Evolutionary conservation across 2,888 invertebrate species (phyloP).

Genomic region (Oligia latruncula): DNA sequence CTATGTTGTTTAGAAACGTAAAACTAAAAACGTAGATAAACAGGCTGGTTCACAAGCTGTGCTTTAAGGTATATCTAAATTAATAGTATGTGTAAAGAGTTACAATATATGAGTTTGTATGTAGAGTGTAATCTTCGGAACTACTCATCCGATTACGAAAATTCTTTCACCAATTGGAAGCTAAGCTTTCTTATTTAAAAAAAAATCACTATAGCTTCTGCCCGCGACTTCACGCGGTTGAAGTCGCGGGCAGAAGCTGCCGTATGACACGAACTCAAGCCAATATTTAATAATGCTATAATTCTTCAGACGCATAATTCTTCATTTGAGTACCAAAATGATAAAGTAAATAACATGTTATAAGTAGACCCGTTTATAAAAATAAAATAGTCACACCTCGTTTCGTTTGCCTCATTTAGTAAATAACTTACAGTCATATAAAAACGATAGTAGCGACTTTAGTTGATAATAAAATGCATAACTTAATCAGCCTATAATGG

Average conservation of each 20-base stretch:
- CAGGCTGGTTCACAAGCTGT: neutral
- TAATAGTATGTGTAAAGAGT: neutral
- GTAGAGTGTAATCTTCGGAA: no score
- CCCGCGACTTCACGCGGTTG: no score
- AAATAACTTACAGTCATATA: constrained; percentile 1
- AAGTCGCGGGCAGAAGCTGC: no score
- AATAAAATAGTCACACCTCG: no score
- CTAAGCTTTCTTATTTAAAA: no score
- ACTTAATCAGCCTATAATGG: no score
- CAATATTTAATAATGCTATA: neutral
- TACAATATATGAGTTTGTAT: neutral
- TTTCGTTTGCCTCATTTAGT: constrained; percentile 7
- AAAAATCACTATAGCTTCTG: no score
- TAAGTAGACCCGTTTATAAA: neutral
- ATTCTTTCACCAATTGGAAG: no score
- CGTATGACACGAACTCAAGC: neutral
- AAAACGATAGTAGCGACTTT: neutral
- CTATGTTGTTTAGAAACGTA: no score
- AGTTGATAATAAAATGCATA: neutral
- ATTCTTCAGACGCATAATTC: neutral
- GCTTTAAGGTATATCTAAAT: neutral
- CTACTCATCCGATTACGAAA: no score
- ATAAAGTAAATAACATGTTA: constrained; percentile 21
- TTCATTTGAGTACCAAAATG: neutral
- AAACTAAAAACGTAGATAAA: neutral